Conservation (phyloP, 2,113 vertebrate species). For the Pygoscelis adeliae region DNA sequence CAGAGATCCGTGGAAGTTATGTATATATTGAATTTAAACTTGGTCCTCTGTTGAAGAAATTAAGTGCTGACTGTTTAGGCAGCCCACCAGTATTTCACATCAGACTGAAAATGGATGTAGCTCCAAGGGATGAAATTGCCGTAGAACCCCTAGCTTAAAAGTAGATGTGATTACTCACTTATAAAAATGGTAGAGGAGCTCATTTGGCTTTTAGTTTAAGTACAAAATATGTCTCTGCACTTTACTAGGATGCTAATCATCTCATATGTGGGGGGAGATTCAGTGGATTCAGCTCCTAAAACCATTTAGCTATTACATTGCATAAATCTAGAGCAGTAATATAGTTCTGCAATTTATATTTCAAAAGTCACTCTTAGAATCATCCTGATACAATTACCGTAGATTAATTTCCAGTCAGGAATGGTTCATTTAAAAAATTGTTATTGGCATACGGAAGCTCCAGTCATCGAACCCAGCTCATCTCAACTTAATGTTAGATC, state of each 20-base stretch:
- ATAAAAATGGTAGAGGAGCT: not conserved
- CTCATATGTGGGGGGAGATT: not conserved
- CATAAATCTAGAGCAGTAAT: not conserved
- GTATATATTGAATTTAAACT: not conserved
- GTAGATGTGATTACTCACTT: slow-evolving; percentile 9
- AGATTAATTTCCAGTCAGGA: not conserved
- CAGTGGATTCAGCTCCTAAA: not conserved
- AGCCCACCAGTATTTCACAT: not conserved
- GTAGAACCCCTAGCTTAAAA: not conserved
- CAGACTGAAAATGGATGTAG: not conserved
- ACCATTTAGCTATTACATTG: not conserved
- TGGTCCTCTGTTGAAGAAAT: not conserved
- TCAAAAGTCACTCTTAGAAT: slow-evolving; percentile 6
- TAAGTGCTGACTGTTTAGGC: not conserved
- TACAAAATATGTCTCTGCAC: slow-evolving; percentile 7
- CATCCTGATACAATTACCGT: slow-evolving; percentile 3
- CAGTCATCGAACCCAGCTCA: not conserved
- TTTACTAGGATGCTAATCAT: not conserved
- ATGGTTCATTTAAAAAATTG: not conserved
- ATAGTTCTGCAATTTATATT: slow-evolving; percentile 32
- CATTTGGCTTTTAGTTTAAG: slow-evolving; percentile 38
- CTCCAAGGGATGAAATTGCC: not conserved
- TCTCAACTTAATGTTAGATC: not conserved
- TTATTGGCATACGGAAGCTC: not conserved
- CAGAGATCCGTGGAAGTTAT: not conserved